Evolutionary conservation across 2,888 invertebrate genomes (phyloP).

Genomic region (Nomada fabriciana): DNA sequence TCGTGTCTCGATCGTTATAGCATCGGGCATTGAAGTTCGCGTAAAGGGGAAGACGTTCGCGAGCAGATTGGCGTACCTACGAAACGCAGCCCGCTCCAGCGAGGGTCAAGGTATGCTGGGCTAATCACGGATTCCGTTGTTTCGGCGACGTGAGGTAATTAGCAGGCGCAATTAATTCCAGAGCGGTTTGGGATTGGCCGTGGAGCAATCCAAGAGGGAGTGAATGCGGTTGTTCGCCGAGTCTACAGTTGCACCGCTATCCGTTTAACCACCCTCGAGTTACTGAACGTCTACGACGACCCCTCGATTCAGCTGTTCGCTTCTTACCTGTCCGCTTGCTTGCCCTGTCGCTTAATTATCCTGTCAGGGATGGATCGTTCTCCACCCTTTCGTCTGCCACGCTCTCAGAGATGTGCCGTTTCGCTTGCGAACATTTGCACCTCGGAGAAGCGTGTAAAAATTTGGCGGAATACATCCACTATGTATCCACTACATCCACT

Average conservation of each 20-base stretch:
- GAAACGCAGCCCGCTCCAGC: conserved; percentile 37
- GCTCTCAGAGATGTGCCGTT: not conserved
- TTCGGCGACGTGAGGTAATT: conserved; percentile 74
- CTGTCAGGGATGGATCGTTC: conserved; percentile 36
- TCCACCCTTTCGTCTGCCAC: not conserved
- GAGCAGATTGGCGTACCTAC: conserved; percentile 40
- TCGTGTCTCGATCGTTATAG: not conserved
- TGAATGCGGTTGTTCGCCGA: conserved; percentile 65
- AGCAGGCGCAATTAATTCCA: conserved; percentile 77
- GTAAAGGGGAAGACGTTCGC: not conserved
- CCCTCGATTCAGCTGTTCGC: conserved; percentile 11
- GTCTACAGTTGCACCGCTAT: conserved; percentile 53
- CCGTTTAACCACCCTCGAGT: conserved; percentile 45
- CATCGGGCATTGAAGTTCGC: not conserved
- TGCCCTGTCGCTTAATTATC: conserved; percentile 49
- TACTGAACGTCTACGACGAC: conserved; percentile 41
- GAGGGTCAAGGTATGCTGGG: conserved; percentile 61
- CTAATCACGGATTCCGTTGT: conserved; percentile 74
- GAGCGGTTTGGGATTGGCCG: conserved; percentile 67
- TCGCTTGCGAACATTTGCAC: not conserved
- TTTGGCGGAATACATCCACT: too few species aligned
- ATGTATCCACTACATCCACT: too few species aligned
- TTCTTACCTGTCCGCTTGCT: conserved; percentile 55
- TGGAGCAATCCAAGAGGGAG: conserved; percentile 58
- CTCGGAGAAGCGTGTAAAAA: not conserved